phyloP scores from a whole-genome alignment of 2,113 vertebrate genomes.

The Platanista minor region DNA sequence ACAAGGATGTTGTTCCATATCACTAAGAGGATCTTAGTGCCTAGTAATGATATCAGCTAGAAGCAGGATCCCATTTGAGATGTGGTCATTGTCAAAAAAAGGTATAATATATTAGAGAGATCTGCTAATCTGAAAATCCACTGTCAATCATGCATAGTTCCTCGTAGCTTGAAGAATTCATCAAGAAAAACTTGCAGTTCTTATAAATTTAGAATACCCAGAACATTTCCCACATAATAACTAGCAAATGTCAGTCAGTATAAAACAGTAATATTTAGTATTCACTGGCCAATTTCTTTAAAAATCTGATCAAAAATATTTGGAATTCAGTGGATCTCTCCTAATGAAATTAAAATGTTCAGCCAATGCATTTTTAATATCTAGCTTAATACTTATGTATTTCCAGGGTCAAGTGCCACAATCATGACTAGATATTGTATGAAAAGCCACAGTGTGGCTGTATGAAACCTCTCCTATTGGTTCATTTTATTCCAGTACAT shows the following conservation, averaged over 20 bases:
- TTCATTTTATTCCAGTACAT: background rate
- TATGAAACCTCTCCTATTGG: background rate
- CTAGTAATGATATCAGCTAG: background rate
- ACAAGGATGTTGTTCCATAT: background rate
- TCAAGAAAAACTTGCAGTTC: background rate
- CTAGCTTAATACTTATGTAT: background rate
- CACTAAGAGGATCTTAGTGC: background rate
- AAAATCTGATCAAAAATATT: background rate
- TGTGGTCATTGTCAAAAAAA: background rate
- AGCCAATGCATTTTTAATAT: background rate
- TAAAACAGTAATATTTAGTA: background rate
- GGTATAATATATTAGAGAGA: background rate
- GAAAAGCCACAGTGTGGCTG: background rate
- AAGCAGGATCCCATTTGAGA: background rate
- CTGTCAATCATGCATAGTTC: background rate
- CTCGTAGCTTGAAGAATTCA: background rate
- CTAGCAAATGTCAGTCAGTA: background rate
- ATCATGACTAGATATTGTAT: background rate
- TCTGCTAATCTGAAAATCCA: background rate
- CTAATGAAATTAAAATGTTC: background rate
- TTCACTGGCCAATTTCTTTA: background rate
- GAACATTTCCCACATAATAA: background rate
- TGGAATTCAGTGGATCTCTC: background rate
- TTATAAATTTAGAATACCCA: background rate
- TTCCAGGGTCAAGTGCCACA: background rate